phyloP scores from a whole-genome alignment of 92 coral and sea anemone species.

The Palythoa heliodiscus region DNA sequence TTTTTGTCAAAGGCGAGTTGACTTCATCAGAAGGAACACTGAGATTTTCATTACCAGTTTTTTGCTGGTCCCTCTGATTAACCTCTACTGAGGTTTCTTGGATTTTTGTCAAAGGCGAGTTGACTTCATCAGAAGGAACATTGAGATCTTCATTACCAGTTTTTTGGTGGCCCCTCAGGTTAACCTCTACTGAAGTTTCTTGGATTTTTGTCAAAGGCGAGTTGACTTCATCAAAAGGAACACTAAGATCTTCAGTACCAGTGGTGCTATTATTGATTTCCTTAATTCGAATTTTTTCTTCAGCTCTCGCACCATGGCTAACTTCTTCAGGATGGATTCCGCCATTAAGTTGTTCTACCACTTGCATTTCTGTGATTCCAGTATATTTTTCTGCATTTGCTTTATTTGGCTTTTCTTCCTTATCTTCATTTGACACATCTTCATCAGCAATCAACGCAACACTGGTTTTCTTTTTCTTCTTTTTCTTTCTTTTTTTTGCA shows the following conservation, averaged over 20 bases:
- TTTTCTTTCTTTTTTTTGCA: conserved; percentile 61
- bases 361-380: conserved; percentile 10
- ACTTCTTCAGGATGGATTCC: not conserved
- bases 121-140: not conserved
- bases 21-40: not conserved
- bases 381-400: not conserved
- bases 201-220: not conserved
- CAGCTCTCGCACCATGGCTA: too few species aligned
- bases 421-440: not conserved
- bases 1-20: not conserved
- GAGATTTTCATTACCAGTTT: not conserved
- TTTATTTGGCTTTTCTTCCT: not conserved
- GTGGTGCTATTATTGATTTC: not conserved
- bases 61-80: not conserved
- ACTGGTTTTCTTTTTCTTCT: conserved; percentile 68
- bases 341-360: not conserved
- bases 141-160: not conserved
- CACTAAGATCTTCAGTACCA: not conserved
- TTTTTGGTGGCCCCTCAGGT: too few species aligned
- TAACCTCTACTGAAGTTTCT: too few species aligned
- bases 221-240: not conserved
- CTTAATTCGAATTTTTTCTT: not conserved
- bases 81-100: too few species aligned
- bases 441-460: conserved; percentile 81
- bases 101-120: not conserved